phyloP scores from a whole-genome alignment of 1,140 invertebrate genomes.

The Aphis gossypii region DNA sequence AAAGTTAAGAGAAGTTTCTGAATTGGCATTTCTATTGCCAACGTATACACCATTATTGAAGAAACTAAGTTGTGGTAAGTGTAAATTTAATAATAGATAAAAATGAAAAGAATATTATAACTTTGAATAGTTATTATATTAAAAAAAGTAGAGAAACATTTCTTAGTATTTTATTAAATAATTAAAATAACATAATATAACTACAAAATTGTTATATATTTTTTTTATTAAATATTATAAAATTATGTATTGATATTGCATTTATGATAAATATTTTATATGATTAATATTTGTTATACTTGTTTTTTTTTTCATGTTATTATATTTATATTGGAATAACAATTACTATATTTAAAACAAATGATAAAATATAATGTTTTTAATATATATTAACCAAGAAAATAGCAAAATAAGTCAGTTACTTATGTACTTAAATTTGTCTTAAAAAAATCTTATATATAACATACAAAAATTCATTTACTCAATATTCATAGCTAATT shows the following conservation, averaged over 20 bases:
- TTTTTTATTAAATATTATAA: background rate
- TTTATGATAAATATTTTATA: background rate
- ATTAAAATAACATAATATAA: background rate
- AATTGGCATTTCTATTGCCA: constrained; percentile 67
- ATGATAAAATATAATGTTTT: background rate
- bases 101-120: background rate
- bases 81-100: background rate
- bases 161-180: background rate
- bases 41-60: constrained; percentile 67
- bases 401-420: too few relatives aligned
- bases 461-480: too few relatives aligned
- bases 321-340: background rate
- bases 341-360: background rate
- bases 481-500: too few relatives aligned
- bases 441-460: too few relatives aligned
- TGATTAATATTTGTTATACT: background rate
- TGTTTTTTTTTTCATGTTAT: background rate
- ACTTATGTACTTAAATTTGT: too few relatives aligned
- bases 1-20: constrained; percentile 67
- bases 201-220: background rate
- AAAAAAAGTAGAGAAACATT: background rate
- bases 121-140: background rate
- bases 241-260: too few relatives aligned
- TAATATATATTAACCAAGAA: too few relatives aligned
- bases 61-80: constrained; percentile 66